Evolutionary conservation across 2,888 invertebrate genomes (phyloP).

Genomic region (Ceratothoa steindachneri): DNA sequence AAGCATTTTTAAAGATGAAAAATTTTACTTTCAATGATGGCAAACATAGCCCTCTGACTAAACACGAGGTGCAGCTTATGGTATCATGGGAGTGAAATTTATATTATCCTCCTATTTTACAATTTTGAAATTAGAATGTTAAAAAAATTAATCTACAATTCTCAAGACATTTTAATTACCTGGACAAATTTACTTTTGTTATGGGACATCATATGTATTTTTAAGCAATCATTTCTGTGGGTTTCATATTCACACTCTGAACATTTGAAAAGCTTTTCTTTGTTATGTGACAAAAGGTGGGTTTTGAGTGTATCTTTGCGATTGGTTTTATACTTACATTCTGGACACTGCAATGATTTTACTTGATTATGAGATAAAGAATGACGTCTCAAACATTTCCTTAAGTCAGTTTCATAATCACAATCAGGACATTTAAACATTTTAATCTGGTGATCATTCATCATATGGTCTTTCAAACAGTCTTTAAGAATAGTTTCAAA

Average conservation of each 20-base stretch:
- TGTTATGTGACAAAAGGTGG: not conserved
- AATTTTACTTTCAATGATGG: too few species aligned
- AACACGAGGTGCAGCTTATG: too few species aligned
- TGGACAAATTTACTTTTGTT: too few species aligned
- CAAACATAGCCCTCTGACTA: too few species aligned
- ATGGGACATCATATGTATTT: not conserved
- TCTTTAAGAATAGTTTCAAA: not conserved
- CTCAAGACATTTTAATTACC: too few species aligned
- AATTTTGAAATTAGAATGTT: too few species aligned
- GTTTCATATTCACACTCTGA: not conserved
- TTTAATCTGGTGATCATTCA: not conserved
- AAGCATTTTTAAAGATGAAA: too few species aligned
- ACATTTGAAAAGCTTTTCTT: not conserved
- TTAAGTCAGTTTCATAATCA: not conserved
- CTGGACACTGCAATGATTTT: not conserved
- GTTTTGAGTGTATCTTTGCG: not conserved
- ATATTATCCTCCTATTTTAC: too few species aligned
- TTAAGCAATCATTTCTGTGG: not conserved
- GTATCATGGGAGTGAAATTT: too few species aligned
- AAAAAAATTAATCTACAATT: too few species aligned
- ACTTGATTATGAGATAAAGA: not conserved
- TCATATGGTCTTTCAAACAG: not conserved
- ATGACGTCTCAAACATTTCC: not conserved
- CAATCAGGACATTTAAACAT: not conserved
- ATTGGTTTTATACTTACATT: not conserved